Evolutionary conservation across 1,140 invertebrate species (phyloP), one percentile per base, ranked within the genome.

Genomic region (Lordiphosa mommai): DNA sequence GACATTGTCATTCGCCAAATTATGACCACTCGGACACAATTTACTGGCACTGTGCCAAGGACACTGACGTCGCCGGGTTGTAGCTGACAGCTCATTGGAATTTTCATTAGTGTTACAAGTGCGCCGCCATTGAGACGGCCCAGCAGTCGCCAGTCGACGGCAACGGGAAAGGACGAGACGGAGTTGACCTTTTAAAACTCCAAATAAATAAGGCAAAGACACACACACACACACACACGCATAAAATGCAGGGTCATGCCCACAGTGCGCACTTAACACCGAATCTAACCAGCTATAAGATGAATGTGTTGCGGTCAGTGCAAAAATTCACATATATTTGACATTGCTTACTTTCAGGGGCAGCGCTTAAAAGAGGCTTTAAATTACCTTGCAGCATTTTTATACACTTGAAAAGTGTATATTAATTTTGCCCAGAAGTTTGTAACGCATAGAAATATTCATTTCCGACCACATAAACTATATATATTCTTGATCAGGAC

Each of bases 41-140:
- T 73, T 77, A 61, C 59, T 82, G 76, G 77, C 76, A 72, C 47
- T 57, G 27, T 68, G 77, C 76, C 76, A 82, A 82, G 71, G 76
- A 38, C 71, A 41, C 50, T 57, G 61, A 71, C 66, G 55, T 66
- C 20, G 60, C 38, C 50, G 43, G 41, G 34, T 53, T 50, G 60
- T 29, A 51, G 53, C 73, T 68, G 77, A 69, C 76, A 72, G 76
- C 69, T 72, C 67, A 77, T 65, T 72, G 77, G 72, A 76, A 64
- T 84, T 84, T 82, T 82, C 76, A 82, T 82, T 82, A 84, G 77
- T 72, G 67, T 77, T 84, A 60, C 76, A 82, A 76, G 67, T 84
- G 76, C 20, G 77, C 58, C 76, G 76, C 76, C 76, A 80, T 82
- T 55, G 76, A 80, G 76, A 80, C 76, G 70, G 66, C 53, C 34